phyloP scores from a whole-genome alignment of 2,888 invertebrate species.

The Drosophila picticornis region DNA sequence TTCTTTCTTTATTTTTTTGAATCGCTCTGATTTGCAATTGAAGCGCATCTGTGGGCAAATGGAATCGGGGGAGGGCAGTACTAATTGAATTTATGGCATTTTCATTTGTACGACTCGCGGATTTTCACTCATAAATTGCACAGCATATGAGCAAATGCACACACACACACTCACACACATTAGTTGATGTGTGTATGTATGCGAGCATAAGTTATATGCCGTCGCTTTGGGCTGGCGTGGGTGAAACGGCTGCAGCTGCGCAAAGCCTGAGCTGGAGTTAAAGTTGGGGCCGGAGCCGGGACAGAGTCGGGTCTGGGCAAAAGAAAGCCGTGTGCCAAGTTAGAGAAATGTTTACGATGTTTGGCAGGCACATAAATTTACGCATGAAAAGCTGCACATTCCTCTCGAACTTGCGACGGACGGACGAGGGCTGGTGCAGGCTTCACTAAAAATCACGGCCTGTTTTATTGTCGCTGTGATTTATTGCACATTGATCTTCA shows the following conservation, averaged over 20 bases:
- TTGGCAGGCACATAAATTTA: slow-evolving; percentile 79
- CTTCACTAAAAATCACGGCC: slow-evolving; percentile 50
- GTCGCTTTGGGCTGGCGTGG: slow-evolving; percentile 71
- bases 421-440: slow-evolving; percentile 29
- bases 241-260: slow-evolving; percentile 77
- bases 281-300: slow-evolving; percentile 2
- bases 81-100: slow-evolving; percentile 79
- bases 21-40: slow-evolving; percentile 75
- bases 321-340: slow-evolving; percentile 61
- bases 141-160: slow-evolving; percentile 53
- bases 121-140: slow-evolving; percentile 76
- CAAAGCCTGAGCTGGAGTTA: slow-evolving; percentile 30
- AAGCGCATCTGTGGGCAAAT: slow-evolving; percentile 30
- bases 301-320: slow-evolving; percentile 32
- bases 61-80: slow-evolving; percentile 21
- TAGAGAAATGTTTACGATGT: slow-evolving; percentile 79
- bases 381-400: slow-evolving; percentile 75
- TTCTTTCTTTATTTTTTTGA: slow-evolving; percentile 28
- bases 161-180: not conserved
- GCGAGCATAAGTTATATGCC: slow-evolving; percentile 62
- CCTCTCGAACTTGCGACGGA: slow-evolving; percentile 31
- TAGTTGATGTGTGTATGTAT: slow-evolving; percentile 8
- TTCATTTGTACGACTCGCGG: slow-evolving; percentile 71
- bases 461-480: slow-evolving; percentile 66
- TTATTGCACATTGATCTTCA: slow-evolving; percentile 47